Base-by-base conservation (phyloP, 30 jellyfish, hydroid and myxozoan genomes). In the Cassiopea xamachana region DNA sequence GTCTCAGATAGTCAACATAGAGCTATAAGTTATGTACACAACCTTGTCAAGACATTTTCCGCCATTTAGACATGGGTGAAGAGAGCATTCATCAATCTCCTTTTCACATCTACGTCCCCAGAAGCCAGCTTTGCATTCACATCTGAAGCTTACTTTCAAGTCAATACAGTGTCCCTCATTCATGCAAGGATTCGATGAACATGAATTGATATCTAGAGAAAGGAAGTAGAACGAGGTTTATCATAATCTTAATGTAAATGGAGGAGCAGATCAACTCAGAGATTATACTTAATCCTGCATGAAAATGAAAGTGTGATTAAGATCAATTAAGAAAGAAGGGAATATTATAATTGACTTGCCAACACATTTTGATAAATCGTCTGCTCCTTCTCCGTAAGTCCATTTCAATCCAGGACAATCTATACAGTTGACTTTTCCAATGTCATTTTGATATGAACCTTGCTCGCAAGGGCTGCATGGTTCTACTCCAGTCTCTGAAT, bases 11-110 rank as follows among this genome's bases (percentile, higher is more conserved):
- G 46, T 61, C 6, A 55, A 10, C 64, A 6, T 55, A 10, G 12
- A 6, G 64, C 10, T 55, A 55, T 55, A 55, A 55, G 12, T 55
- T 10, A 3, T 3, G 64, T 55, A 55, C 7, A 2, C 74, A 73
- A 96, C 99, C 96, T 91, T 92, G 75, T 96, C 99, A 15, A 96
- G 84, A 73, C 99, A 96, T 15, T 97, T 91, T 58, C 98, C 99
- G 19, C 95, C 97, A 74, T 96, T 92, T 59, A 91, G 44, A 60
- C 99, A 96, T 46, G 99, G 99, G 49, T 85, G 82, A 27, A 96
- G 62, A 1, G 96, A 91, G 85, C 99, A 96, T 7, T 96, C 98
- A 78, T 96, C 95, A 48, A 96, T 96, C 84, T 96, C 99, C 78
- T 89, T 91, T 81, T 96, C 98, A 60, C 99, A 96, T 60, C 86